Percentiles rank a stretch among this genome's conserved stretches.
phyloP scores from a whole-genome alignment of 2,113 vertebrate genomes.

The Gorsachius goisagi region DNA sequence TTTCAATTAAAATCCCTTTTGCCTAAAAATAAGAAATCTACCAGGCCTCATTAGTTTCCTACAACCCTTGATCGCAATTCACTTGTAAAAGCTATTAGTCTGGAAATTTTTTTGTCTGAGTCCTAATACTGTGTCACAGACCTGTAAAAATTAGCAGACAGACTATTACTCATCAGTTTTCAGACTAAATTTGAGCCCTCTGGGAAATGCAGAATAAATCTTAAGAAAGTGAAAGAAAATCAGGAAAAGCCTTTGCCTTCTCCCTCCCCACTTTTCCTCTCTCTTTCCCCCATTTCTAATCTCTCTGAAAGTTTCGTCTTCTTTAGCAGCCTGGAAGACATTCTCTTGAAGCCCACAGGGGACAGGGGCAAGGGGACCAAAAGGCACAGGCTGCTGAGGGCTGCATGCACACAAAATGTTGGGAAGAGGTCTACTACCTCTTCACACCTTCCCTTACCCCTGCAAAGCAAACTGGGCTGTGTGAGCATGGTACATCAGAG shows the following conservation, averaged over 20 bases:
- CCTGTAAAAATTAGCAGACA: neutral
- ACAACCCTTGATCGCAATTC: neutral
- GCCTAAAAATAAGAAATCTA: neutral
- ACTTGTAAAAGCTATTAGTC: neutral
- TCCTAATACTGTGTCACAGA: neutral
- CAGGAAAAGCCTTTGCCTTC: neutral
- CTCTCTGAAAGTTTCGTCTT: neutral
- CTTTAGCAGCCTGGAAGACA: neutral
- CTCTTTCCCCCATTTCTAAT: neutral
- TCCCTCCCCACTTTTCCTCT: neutral
- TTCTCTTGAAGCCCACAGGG: fast-evolving
- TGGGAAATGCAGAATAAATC: neutral
- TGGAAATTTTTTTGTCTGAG: neutral
- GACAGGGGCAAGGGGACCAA: neutral
- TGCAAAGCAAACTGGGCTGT: neutral
- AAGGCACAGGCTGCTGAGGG: neutral
- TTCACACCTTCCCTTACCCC: neutral
- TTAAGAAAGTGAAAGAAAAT: neutral
- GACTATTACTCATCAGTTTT: neutral
- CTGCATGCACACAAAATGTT: neutral
- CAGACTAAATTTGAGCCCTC: neutral
- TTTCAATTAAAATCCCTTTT: neutral
- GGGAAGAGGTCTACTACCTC: neutral
- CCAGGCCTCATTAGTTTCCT: neutral
- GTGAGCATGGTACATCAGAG: neutral